Conservation (phyloP, 2,888 invertebrate genomes). For the Terebella lapidaria region DNA sequence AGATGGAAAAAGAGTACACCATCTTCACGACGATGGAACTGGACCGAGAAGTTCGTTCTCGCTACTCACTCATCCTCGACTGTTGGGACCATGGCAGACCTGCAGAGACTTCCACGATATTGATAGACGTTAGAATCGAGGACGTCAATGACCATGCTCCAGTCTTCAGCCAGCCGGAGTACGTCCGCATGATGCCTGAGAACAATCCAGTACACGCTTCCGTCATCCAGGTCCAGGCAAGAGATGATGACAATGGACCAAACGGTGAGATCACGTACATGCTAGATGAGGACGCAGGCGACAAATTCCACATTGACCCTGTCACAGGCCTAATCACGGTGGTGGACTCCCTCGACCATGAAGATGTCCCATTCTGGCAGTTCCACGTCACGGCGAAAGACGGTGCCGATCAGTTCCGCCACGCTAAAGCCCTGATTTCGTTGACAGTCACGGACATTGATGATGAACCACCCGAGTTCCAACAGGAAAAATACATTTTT, state of each 20-base stretch:
- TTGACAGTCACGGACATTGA: conserved; percentile 22
- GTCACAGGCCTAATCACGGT: conserved; percentile 73
- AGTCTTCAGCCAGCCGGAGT: conserved; percentile 42
- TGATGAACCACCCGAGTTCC: conserved; percentile 23
- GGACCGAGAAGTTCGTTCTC: conserved; percentile 85
- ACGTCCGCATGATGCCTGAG: conserved; percentile 69
- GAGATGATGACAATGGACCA: background rate
- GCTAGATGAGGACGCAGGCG: background rate
- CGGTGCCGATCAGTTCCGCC: conserved; percentile 15
- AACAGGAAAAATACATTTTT: conserved; percentile 15
- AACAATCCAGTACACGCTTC: conserved; percentile 60
- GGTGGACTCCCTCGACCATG: conserved; percentile 80
- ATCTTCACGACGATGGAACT: conserved; percentile 78
- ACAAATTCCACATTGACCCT: conserved; percentile 56
- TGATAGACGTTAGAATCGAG: conserved; percentile 3
- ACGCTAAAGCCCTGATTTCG: conserved; percentile 12
- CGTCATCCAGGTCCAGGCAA: background rate
- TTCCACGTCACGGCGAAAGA: conserved; percentile 58
- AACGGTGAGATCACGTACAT: conserved; percentile 1
- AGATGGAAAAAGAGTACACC: conserved; percentile 23
- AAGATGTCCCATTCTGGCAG: conserved; percentile 74
- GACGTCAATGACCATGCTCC: conserved; percentile 27
- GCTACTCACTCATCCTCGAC: conserved; percentile 79
- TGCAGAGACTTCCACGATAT: conserved; percentile 9
- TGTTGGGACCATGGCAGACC: conserved; percentile 19